Evolutionary conservation across 2,797 vertebrate genomes (phyloP), one percentile per base, ranked within the genome.

Genomic region (Limnodromus scolopaceus): DNA sequence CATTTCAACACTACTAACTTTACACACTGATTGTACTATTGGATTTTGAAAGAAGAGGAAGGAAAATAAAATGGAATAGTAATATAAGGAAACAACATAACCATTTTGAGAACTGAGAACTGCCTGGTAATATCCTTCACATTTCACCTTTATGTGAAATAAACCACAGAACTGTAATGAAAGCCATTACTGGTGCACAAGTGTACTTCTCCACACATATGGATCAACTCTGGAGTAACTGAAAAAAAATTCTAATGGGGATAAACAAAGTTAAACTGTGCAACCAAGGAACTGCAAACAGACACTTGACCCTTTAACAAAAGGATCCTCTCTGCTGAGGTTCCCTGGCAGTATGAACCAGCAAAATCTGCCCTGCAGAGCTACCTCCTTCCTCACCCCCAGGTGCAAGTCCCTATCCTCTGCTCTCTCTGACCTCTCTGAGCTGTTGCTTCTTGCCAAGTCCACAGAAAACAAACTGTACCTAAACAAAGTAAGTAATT

Each of bases 101-200:
- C 1, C 1, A 17, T 93, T 89, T 75, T 87, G 41, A 89, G 82
- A 93, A 95, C 23, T 91, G 90, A 95, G 15, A 68, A 53, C 77
- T 88, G 75, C 32, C 28, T 93, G 15, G 30, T 96, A 87, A 84
- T 87, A 78, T 78, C 54, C 82, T 81, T 87, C 87, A 90, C 41
- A 83, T 89, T 96, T 96, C 91, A 81, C 57, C 34, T 96, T 96
- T 94, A 75, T 93, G 94, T 93, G 91, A 94, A 97, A 87, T 92
- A 96, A 92, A 96, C 72, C 74, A 72, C 54, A 87, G 83, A 92
- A 94, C 48, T 34, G 20, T 88, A 83, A 91, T 80, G 88, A 65
- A 93, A 92, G 71, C 90, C 20, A 45, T 94, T 94, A 92, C 25
- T 60, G 53, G 60, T 79, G 39, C 71, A 61, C 70, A 87, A 92